Evolutionary conservation across 2,797 vertebrate genomes (phyloP).

Genomic region (Cheirogaleus major): DNA sequence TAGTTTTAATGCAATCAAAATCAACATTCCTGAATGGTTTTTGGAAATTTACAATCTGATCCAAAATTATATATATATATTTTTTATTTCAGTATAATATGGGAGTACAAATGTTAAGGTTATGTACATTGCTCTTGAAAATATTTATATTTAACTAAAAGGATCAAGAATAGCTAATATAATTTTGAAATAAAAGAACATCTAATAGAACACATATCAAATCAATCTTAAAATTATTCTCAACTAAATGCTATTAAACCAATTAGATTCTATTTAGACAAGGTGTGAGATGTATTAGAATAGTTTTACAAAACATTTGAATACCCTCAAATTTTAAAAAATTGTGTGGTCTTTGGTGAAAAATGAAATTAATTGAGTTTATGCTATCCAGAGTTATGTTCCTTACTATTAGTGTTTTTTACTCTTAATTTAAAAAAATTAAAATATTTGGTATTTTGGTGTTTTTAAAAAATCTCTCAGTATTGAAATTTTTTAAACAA

Average conservation of each 20-base stretch:
- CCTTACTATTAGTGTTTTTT: background rate
- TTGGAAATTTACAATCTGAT: background rate
- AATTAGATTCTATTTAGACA: background rate
- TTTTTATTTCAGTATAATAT: background rate
- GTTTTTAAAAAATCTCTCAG: background rate
- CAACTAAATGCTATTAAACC: background rate
- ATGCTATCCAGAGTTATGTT: background rate
- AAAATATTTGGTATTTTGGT: background rate
- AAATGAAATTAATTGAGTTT: background rate
- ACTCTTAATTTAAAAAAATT: background rate
- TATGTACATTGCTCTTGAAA: no score
- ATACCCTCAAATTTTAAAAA: background rate
- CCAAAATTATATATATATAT: background rate
- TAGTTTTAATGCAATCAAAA: background rate
- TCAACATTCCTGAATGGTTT: background rate
- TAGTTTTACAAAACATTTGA: background rate
- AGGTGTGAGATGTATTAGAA: background rate
- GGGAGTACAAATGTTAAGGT: no score
- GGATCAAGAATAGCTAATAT: background rate
- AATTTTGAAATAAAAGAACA: constrained; percentile 6
- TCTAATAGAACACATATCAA: background rate
- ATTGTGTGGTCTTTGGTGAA: background rate
- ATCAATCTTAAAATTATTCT: background rate
- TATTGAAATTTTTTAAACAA: background rate
- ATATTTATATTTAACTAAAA: background rate